Base-by-base conservation (phyloP, 2,113 vertebrate species). In the Perca schrenkii region DNA sequence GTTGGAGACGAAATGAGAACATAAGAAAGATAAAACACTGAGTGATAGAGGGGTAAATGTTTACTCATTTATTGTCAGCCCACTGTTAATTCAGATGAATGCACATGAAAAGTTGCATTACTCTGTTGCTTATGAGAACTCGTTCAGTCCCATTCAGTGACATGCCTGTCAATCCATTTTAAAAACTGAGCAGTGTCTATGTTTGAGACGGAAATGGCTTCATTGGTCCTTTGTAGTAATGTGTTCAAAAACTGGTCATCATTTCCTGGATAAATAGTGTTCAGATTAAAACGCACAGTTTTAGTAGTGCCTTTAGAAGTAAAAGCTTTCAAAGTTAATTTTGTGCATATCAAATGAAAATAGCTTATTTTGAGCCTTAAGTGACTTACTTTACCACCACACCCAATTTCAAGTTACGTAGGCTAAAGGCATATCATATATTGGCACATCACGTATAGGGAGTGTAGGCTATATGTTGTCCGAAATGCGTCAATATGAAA, bases 161-260 rank as follows among this genome's bases (percentile, higher is more conserved):
- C 62, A 68, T 19, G 8, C 58, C 31, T 63, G 53, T 72, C 67
- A 65, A 15, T 72, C 72, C 15, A 21, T 58, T 71, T 79, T 53
- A 53, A 22, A 62, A 80, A 56, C 17, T 25, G 47, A 67, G 61
- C 22, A 47, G 43, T 3, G 43, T 40, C 17, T 21, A 73, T 3
- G 47, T 82, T 66, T 0, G 0, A 79, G 49, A 66, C 13, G 0
- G 57, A 71, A 74, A 82, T 53, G 75, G 31, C 61, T 72, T 77
- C 49, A 68, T 54, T 77, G 40, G 36, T 79, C 5, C 19, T 83
- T 61, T 80, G 17, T 67, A 52, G 17, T 16, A 54, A 74, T 53
- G 11, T 60, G 46, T 60, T 69, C 47, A 56, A 66, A 71, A 70
- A 16, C 31, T 71, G 72, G 43, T 66, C 53, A 62, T 8, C 36